Percentiles rank a stretch among this genome's conserved stretches.
phyloP scores from a whole-genome alignment of 2,888 invertebrate genomes.

The Pristionchus mayeri region DNA sequence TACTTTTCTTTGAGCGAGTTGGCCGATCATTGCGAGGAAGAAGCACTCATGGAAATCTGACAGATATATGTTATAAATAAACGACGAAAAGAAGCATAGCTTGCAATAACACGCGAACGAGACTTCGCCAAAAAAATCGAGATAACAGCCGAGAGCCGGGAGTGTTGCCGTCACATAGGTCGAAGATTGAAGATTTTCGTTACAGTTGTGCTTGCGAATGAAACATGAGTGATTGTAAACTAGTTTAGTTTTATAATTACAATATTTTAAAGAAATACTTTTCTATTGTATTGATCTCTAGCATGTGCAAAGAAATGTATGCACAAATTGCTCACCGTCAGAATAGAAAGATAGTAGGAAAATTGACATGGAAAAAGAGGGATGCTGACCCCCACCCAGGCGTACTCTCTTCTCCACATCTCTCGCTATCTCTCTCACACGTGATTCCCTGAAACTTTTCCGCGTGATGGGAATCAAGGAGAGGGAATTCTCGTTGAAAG shows the following conservation, averaged over 20 bases:
- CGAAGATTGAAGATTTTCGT: neutral
- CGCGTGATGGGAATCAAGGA: neutral
- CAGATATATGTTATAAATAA: too few relatives aligned
- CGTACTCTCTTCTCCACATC: constrained; percentile 11
- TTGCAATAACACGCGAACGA: neutral
- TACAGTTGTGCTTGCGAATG: neutral
- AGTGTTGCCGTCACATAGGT: neutral
- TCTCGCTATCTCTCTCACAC: neutral
- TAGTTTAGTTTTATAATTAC: neutral
- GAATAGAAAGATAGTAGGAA: too few relatives aligned
- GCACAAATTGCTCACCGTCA: too few relatives aligned
- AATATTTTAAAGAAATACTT: too few relatives aligned
- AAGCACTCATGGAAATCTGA: neutral
- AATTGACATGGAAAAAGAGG: too few relatives aligned
- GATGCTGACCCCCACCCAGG: neutral
- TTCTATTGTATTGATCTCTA: too few relatives aligned
- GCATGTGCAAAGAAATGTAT: too few relatives aligned
- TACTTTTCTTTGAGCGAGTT: constrained; percentile 13
- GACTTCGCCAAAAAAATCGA: neutral
- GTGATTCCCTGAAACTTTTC: neutral
- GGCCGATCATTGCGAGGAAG: neutral
- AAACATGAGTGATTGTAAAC: neutral
- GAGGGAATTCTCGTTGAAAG: too few relatives aligned
- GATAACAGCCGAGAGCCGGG: neutral
- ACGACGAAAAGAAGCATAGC: neutral